These are phyloP conservation scores for Cygnus atratus DNA, from an alignment of 2,113 vertebrate species.

Conservation along the genomic window DNA sequence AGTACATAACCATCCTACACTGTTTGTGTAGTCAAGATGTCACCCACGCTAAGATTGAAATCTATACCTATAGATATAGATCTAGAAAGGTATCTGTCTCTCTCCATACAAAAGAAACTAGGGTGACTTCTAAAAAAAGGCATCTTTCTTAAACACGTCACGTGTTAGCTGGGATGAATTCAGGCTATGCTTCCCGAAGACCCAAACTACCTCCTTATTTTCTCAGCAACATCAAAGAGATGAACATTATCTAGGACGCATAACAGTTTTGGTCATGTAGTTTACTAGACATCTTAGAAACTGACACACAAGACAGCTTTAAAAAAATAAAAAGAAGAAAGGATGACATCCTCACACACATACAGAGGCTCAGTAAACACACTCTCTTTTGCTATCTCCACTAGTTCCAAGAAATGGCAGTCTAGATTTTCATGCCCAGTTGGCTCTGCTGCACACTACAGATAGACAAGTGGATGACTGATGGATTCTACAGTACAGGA, in stretches of 20 bases:
- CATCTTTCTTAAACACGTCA: background rate
- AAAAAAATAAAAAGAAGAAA: background rate
- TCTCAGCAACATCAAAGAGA: background rate
- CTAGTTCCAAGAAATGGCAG: background rate
- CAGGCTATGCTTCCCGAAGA: background rate
- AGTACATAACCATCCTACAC: background rate
- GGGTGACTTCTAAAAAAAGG: background rate
- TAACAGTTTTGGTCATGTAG: background rate
- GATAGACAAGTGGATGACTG: constrained; percentile 38
- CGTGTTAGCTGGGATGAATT: background rate
- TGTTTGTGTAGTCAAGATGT: background rate
- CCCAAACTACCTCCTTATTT: background rate
- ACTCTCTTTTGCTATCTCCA: background rate
- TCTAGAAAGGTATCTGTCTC: background rate
- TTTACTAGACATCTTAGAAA: background rate
- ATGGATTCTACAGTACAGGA: background rate
- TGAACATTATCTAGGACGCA: background rate
- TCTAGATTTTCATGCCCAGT: constrained; percentile 28
- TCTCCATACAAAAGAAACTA: background rate
- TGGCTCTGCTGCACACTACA: background rate
- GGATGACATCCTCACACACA: background rate
- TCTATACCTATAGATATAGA: background rate
- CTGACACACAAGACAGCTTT: background rate
- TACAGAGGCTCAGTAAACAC: background rate
- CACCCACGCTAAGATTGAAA: background rate